A percentile compares a stretch with the other conserved stretches of the same genome.
phyloP scores from a whole-genome alignment of 2,797 vertebrate genomes.

The Oreochromis mossambicus region DNA sequence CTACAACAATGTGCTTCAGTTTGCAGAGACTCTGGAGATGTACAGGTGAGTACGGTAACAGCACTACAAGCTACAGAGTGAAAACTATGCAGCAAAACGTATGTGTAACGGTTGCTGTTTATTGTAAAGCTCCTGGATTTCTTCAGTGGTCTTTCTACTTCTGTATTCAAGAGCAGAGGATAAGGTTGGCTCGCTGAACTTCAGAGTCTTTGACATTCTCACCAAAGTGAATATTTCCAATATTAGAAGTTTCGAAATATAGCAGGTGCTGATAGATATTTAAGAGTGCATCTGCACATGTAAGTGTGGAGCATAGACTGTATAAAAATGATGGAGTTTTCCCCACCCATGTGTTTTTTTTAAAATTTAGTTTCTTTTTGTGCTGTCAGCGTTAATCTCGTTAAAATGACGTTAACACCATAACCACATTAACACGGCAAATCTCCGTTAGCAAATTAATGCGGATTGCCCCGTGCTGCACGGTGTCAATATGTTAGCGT shows the following conservation, averaged over 20 bases:
- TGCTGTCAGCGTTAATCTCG: rapidly evolving
- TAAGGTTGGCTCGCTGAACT: not conserved
- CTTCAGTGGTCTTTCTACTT: not conserved
- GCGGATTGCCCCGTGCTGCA: rapidly evolving
- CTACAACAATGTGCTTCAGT: not conserved
- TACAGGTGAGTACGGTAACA: not conserved
- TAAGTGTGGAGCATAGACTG: not conserved
- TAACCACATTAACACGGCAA: too few species aligned
- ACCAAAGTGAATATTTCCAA: not conserved
- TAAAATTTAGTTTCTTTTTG: too few species aligned
- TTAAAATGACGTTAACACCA: too few species aligned
- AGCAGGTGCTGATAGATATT: not conserved
- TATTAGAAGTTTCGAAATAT: not conserved
- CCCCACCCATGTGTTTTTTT: not conserved
- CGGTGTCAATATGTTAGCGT: too few species aligned
- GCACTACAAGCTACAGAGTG: not conserved
- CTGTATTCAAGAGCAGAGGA: not conserved
- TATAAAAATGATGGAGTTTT: not conserved
- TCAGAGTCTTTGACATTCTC: not conserved
- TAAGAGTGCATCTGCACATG: not conserved
- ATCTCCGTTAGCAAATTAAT: too few species aligned
- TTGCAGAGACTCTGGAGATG: not conserved
- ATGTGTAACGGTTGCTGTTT: not conserved
- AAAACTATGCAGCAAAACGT: not conserved
- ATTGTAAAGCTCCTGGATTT: not conserved